Percentiles rank a stretch among this genome's conserved stretches.
Evolutionary conservation across 2,888 invertebrate genomes (phyloP).

Genomic region (Leucophenga montana): DNA sequence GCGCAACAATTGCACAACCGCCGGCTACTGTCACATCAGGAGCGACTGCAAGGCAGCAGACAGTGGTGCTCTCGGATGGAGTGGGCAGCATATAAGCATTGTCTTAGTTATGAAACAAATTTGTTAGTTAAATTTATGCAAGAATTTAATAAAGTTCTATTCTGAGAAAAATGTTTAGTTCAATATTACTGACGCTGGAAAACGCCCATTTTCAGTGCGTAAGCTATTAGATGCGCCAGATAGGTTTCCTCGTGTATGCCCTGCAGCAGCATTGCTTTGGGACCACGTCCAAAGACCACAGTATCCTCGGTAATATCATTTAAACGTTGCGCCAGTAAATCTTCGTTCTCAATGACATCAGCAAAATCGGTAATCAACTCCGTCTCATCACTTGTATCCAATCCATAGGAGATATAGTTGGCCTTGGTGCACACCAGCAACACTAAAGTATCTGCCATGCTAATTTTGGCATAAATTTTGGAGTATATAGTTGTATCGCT

Average conservation of each 20-base stretch:
- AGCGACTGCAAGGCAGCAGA: background rate
- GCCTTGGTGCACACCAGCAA: conserved; percentile 52
- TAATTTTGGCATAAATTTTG: too few relatives aligned
- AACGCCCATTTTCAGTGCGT: conserved; percentile 83
- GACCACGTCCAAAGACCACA: conserved; percentile 74
- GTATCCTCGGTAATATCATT: conserved; percentile 50
- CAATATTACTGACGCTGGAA: conserved; percentile 32
- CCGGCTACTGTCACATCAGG: conserved; percentile 13
- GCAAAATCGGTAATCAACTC: conserved; percentile 30
- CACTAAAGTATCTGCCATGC: conserved; percentile 42
- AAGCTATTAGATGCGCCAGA: conserved; percentile 86
- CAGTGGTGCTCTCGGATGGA: background rate
- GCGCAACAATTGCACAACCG: conserved; percentile 24
- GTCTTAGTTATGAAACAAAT: conserved; percentile 33
- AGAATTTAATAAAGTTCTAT: conserved; percentile 30
- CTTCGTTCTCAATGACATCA: conserved; percentile 31
- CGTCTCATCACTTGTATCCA: conserved; percentile 49
- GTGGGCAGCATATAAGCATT: conserved; percentile 23
- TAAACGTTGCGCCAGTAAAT: conserved; percentile 35
- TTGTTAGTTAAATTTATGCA: conserved; percentile 48
- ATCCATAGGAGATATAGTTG: conserved; percentile 40
- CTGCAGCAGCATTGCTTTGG: conserved; percentile 88
- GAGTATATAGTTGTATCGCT: conserved; percentile 2
- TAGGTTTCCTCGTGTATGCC: conserved; percentile 91
- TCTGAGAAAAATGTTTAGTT: background rate